Evolutionary conservation across 2,888 invertebrate genomes (phyloP).

Genomic region (Tiliacea aurago): DNA sequence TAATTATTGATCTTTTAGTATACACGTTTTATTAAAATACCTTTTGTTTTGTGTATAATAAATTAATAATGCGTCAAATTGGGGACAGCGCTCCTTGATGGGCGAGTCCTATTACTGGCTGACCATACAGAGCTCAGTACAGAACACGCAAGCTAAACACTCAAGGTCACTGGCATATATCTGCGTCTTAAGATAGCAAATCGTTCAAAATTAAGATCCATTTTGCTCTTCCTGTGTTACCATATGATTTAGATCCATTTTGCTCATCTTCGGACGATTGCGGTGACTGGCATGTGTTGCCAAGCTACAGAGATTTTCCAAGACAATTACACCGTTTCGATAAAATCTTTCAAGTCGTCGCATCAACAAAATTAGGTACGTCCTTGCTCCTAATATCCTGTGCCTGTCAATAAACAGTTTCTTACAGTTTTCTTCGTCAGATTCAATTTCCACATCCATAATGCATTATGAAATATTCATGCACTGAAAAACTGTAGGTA

Average conservation of each 20-base stretch:
- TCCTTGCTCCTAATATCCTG: slow-evolving; percentile 39
- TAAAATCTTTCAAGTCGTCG: background rate
- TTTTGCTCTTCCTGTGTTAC: too few relatives aligned
- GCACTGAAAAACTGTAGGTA: slow-evolving; percentile 10
- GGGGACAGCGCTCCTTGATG: too few relatives aligned
- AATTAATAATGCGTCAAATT: too few relatives aligned
- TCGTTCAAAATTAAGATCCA: too few relatives aligned
- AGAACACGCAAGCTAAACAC: too few relatives aligned
- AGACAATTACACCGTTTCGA: background rate
- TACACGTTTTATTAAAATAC: too few relatives aligned
- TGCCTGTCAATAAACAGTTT: slow-evolving; percentile 10
- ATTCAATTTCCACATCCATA: slow-evolving; percentile 54
- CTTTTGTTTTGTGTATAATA: too few relatives aligned
- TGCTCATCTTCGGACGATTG: background rate
- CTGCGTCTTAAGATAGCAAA: too few relatives aligned
- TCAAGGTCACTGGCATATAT: too few relatives aligned
- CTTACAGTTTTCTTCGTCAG: slow-evolving; percentile 16
- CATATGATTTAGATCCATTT: background rate
- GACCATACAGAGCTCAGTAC: too few relatives aligned
- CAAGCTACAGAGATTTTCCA: background rate
- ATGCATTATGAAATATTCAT: slow-evolving; percentile 33
- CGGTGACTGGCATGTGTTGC: background rate
- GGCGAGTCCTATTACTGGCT: too few relatives aligned
- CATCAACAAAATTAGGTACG: background rate
- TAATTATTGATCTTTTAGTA: too few relatives aligned